Conservation (phyloP, 2,113 vertebrate species). For the Alces alces region DNA sequence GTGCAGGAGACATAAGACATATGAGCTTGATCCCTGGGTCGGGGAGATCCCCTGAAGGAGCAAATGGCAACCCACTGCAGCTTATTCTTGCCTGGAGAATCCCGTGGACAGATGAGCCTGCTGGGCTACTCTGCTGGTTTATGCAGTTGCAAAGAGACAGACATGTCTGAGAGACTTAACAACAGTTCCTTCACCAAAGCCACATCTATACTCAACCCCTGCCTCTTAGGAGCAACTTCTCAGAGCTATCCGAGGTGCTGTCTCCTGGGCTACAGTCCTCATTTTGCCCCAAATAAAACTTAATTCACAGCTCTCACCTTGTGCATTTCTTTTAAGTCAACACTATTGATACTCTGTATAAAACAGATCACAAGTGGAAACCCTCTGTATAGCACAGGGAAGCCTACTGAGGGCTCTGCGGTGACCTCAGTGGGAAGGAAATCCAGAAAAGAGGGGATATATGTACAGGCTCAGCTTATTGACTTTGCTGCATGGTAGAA, state of each 20-base stretch:
- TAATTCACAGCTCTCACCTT: background rate
- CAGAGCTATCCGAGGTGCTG: background rate
- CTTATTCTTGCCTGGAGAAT: background rate
- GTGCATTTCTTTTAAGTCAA: background rate
- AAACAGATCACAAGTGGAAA: no score
- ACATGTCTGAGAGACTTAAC: background rate
- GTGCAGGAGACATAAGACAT: background rate
- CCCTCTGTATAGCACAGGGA: no score
- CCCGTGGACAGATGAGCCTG: no score
- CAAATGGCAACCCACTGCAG: background rate
- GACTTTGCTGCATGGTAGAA: no score
- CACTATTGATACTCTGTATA: no score
- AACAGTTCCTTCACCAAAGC: background rate
- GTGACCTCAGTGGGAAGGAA: no score
- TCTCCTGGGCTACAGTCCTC: background rate
- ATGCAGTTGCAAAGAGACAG: background rate
- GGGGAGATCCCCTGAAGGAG: background rate
- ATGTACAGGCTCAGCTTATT: no score
- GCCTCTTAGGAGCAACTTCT: background rate
- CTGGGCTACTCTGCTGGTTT: background rate
- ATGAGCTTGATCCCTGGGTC: background rate
- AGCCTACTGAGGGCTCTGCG: no score
- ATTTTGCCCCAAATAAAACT: background rate
- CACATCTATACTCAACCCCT: rapidly evolving
- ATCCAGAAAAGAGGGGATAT: no score